phyloP scores from a whole-genome alignment of 2,797 vertebrate genomes.

The Toxotes lorentzi region DNA sequence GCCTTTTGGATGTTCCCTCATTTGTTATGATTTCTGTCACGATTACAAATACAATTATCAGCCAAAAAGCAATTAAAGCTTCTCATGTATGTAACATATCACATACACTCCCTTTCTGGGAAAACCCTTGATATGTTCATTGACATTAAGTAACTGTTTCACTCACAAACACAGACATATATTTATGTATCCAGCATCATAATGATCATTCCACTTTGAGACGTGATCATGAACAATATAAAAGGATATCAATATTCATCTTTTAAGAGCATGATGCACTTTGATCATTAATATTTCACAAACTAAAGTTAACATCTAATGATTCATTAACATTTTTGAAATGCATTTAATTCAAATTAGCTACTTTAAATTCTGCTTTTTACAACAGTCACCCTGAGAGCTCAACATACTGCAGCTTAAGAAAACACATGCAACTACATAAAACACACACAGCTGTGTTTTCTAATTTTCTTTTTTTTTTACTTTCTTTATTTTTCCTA shows the following conservation, averaged over 20 bases:
- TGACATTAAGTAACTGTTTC: slow-evolving; percentile 6
- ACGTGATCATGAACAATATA: neutral
- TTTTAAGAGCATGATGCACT: neutral
- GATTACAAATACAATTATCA: neutral
- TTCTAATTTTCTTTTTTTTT: too few species aligned
- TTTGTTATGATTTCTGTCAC: neutral
- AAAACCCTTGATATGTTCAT: slow-evolving; percentile 59
- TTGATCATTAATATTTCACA: slow-evolving; percentile 15
- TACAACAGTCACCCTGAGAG: neutral
- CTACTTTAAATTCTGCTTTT: slow-evolving; percentile 3
- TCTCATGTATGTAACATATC: neutral
- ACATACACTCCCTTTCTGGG: neutral
- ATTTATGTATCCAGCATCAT: neutral
- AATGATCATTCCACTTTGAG: neutral
- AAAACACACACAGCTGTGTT: neutral
- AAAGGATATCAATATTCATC: slow-evolving; percentile 10
- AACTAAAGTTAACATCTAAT: slow-evolving; percentile 6
- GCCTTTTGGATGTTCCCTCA: neutral
- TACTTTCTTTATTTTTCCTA: too few species aligned
- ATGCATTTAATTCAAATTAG: slow-evolving; percentile 41
- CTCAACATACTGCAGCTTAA: too few species aligned
- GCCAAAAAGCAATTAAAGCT: neutral
- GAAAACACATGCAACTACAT: neutral
- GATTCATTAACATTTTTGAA: slow-evolving; percentile 48
- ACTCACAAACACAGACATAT: neutral